Conservation (phyloP, 1,140 invertebrate genomes). For the Luehdorfia chinensis region DNA sequence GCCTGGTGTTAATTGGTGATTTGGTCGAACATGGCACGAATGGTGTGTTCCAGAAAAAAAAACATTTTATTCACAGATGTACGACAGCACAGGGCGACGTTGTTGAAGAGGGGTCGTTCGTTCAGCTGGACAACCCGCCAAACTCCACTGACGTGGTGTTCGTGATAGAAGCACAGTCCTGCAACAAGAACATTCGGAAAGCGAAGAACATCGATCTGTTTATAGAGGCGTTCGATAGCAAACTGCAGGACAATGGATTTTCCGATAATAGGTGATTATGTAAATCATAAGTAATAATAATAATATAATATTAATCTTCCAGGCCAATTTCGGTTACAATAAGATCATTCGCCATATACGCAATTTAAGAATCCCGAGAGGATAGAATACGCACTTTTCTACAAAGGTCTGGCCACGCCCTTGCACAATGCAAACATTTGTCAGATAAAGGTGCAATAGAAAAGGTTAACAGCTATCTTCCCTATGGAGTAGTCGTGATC, state of each 20-base stretch:
- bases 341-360: no score
- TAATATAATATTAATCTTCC: no score
- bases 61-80: conserved; percentile 72
- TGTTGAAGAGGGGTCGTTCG: conserved; percentile 85
- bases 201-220: conserved; percentile 83
- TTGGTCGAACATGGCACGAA: no score
- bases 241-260: conserved; percentile 80
- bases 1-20: no score
- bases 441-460: no score
- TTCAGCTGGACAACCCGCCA: conserved; percentile 77
- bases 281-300: no score
- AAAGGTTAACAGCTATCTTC: no score
- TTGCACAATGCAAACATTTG: no score
- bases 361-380: neutral
- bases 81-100: conserved; percentile 80
- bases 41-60: no score
- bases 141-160: conserved; percentile 90
- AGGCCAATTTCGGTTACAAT: no score
- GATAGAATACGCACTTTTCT: neutral
- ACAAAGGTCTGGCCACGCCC: no score
- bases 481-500: no score
- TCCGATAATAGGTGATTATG: conserved; percentile 81
- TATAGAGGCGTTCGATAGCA: conserved; percentile 81
- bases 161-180: conserved; percentile 90
- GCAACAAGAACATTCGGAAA: conserved; percentile 83